Base-by-base conservation (phyloP, 2,888 invertebrate genomes). In the Iphiclides podalirius region DNA sequence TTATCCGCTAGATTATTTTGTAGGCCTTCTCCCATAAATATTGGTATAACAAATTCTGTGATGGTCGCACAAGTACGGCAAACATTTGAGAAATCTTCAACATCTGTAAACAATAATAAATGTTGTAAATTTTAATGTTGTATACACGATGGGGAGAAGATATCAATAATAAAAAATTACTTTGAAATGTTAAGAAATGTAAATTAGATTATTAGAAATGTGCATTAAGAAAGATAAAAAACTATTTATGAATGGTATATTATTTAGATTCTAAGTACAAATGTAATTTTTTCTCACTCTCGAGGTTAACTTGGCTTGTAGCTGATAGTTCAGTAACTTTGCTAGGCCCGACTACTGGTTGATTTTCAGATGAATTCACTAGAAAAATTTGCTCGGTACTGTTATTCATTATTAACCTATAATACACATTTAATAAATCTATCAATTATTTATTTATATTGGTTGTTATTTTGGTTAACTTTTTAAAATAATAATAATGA, bases 21-120 rank as follows among this genome's bases (percentile, higher is more conserved):
- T 7, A 88, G 59, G 1, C 93, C 93, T 64, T 93, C 92, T 0
- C 88, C 91, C 11, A 87, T 80, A 61, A 91, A 93, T 62, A 94
- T 92, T 4, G 92, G 91, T 47, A 93, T 88, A 14, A 91, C 72
- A 52, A 84, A 77, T 48, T 90, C 84, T 15, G 83, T 88, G 17
- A 76, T 58, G 35, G 81, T 84, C 13, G 91, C 92, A 64, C 92
- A 92, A 31, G 89, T 73, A 44, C 92, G 81, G 61, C 92, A 92
- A 13, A 90, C 67, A 38, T 69, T 72, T 0, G 70, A 60, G 43
- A 76, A 70, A 43, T 75, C 68, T 26, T 60, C 54, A 1, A 71
- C 62, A 63, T 67, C 80, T 79, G 58, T 11, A 65, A 60, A 46
- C 20, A 26, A 23, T 43, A 37, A 15, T 43, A n/a, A 20, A 13